Percentiles rank a stretch among this genome's conserved stretches.
phyloP scores from a whole-genome alignment of 2,797 vertebrate genomes.

The Malacoraja senta region DNA sequence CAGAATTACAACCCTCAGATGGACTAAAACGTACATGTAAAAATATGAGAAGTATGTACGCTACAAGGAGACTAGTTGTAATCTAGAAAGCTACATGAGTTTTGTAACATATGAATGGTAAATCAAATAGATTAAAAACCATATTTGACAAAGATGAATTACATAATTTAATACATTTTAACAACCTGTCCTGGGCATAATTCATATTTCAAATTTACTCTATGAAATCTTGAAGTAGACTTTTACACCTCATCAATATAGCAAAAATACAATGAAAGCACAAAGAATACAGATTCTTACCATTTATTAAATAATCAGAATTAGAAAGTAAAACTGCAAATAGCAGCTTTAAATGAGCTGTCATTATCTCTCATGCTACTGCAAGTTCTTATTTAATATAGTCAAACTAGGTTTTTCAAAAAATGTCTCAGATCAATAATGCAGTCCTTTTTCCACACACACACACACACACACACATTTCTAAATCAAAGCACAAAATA shows the following conservation, averaged over 20 bases:
- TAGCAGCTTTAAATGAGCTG: background rate
- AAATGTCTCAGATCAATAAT: background rate
- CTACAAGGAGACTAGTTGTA: background rate
- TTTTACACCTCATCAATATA: background rate
- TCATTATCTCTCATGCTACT: background rate
- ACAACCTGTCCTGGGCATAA: background rate
- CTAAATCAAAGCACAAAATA: background rate
- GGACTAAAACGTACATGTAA: background rate
- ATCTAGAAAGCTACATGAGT: background rate
- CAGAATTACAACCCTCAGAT: background rate
- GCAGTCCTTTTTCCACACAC: background rate
- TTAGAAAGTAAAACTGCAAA: background rate
- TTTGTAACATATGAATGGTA: background rate
- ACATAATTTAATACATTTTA: background rate
- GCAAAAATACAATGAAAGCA: background rate
- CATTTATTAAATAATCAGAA: background rate
- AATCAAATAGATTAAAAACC: conserved; percentile 17
- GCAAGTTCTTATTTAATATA: background rate
- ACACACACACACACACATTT: too few relatives aligned
- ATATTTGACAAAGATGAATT: background rate
- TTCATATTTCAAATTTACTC: background rate
- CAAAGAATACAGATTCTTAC: background rate
- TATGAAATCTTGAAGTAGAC: background rate
- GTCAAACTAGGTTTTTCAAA: background rate
- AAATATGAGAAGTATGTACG: background rate